A percentile compares a stretch with the other conserved stretches of the same genome.
Evolutionary conservation across 2,888 invertebrate species (phyloP).

Genomic region (Heteromurus nitidus): DNA sequence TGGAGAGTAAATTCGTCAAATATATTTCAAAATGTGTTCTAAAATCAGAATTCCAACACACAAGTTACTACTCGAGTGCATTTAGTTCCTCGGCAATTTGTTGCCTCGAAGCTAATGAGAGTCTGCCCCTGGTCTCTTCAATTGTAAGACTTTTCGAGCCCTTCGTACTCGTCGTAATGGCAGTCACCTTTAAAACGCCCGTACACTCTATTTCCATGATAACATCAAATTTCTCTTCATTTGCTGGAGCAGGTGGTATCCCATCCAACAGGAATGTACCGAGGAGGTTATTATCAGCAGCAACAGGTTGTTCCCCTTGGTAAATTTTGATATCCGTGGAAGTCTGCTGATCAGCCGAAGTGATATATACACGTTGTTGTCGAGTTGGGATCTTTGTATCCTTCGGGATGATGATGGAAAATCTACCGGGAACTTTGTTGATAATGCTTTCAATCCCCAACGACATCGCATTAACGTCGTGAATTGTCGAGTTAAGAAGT

Average conservation of each 20-base stretch:
- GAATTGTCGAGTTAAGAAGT: conserved; percentile 55
- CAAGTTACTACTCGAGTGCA: too few relatives aligned
- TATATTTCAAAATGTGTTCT: too few relatives aligned
- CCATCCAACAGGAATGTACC: conserved; percentile 62
- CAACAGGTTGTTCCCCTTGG: conserved; percentile 56
- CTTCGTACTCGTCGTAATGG: conserved; percentile 44
- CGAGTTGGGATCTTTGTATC: conserved; percentile 45
- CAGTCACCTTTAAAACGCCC: conserved; percentile 60
- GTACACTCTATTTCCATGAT: conserved; percentile 52
- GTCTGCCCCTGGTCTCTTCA: conserved; percentile 41
- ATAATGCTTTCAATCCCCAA: conserved; percentile 47
- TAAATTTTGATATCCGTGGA: conserved; percentile 52
- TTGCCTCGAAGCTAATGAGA: too few relatives aligned
- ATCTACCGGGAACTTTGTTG: conserved; percentile 5
- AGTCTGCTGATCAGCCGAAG: conserved; percentile 63
- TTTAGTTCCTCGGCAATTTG: too few relatives aligned
- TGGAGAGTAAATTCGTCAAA: too few relatives aligned
- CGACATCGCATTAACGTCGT: conserved; percentile 63
- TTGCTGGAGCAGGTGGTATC: conserved; percentile 58
- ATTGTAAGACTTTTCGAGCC: conserved; percentile 32
- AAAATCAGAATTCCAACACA: too few relatives aligned
- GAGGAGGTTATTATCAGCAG: conserved; percentile 39
- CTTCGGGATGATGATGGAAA: conserved; percentile 55
- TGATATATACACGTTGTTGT: conserved; percentile 45
- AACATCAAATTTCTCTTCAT: conserved; percentile 54